Conservation (phyloP, 2,888 invertebrate genomes). For the Oegoconia quadripuncta region DNA sequence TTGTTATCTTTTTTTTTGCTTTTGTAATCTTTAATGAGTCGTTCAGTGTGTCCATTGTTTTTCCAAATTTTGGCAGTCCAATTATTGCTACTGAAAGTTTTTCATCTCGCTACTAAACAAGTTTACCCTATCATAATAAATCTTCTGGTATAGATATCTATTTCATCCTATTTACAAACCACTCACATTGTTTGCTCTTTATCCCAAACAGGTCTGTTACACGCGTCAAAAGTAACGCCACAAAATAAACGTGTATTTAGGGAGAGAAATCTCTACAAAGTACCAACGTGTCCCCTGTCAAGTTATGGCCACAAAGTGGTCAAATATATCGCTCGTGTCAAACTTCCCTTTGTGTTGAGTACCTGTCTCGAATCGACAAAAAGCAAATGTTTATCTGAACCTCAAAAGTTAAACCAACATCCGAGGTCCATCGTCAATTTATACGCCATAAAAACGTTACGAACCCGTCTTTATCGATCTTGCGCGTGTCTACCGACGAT, state of each 20-base stretch:
- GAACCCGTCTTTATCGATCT: constrained; percentile 30
- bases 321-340: constrained; percentile 65
- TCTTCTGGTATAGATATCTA: constrained; percentile 37
- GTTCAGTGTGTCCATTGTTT: too few species aligned
- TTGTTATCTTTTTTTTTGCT: too few species aligned
- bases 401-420: constrained; percentile 52
- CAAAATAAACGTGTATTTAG: constrained; percentile 49
- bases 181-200: constrained; percentile 39
- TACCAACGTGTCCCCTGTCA: constrained; percentile 42
- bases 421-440: constrained; percentile 67
- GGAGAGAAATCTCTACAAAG: constrained; percentile 63
- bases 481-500: constrained; percentile 32
- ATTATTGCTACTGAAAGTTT: too few species aligned
- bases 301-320: constrained; percentile 64
- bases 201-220: constrained; percentile 50
- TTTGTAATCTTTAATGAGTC: too few species aligned
- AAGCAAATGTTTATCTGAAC: constrained; percentile 56
- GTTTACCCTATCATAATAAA: constrained; percentile 37
- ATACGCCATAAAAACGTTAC: constrained; percentile 46
- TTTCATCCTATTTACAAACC: constrained; percentile 47
- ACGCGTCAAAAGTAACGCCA: constrained; percentile 52
- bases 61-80: too few species aligned
- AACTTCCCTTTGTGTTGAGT: constrained; percentile 53
- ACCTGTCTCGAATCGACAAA: constrained; percentile 60
- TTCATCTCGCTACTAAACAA: too few species aligned